These are phyloP conservation scores for Poeciliopsis paucimaculata DNA, from an alignment of 2,797 vertebrate species.

Conservation along the genomic window DNA sequence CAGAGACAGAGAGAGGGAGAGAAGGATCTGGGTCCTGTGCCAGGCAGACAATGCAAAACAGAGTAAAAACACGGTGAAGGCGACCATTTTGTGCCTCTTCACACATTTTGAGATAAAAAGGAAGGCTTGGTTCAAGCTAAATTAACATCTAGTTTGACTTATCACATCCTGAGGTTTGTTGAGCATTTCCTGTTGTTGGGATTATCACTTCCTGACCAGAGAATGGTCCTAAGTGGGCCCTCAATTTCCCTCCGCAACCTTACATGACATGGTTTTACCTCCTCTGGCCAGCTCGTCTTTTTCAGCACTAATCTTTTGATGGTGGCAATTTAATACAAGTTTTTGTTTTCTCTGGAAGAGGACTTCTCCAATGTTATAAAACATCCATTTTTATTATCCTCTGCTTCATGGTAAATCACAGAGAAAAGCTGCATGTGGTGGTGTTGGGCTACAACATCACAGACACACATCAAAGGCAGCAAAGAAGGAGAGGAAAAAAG, in stretches of 20 bases:
- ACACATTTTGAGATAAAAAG: slow-evolving; percentile 61
- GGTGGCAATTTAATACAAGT: not conserved
- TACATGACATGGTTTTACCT: slow-evolving; percentile 34
- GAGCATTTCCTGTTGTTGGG: slow-evolving; percentile 72
- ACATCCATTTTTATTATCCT: slow-evolving; percentile 17
- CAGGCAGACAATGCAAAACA: slow-evolving; percentile 65
- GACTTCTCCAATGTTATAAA: slow-evolving; percentile 13
- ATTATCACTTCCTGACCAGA: slow-evolving; percentile 76
- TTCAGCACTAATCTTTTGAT: slow-evolving; percentile 16
- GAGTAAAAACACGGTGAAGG: slow-evolving; percentile 20
- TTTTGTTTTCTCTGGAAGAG: slow-evolving; percentile 16
- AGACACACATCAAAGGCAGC: slow-evolving; percentile 68
- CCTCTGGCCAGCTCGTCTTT: not conserved
- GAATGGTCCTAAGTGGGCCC: slow-evolving; percentile 17
- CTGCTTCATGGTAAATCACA: slow-evolving; percentile 44
- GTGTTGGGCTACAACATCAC: slow-evolving; percentile 68
- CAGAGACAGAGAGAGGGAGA: slow-evolving; percentile 51
- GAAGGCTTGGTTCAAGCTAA: slow-evolving; percentile 67
- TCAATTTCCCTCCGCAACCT: slow-evolving; percentile 25
- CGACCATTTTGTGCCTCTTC: slow-evolving; percentile 64
- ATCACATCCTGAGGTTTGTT: slow-evolving; percentile 63
- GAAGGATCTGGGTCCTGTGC: slow-evolving; percentile 46
- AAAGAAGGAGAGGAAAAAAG: slow-evolving; percentile 38
- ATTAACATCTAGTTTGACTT: slow-evolving; percentile 57
- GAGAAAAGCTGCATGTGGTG: slow-evolving; percentile 59